phyloP scores from a whole-genome alignment of 2,797 vertebrate species.

The Phrynocephalus forsythii region DNA sequence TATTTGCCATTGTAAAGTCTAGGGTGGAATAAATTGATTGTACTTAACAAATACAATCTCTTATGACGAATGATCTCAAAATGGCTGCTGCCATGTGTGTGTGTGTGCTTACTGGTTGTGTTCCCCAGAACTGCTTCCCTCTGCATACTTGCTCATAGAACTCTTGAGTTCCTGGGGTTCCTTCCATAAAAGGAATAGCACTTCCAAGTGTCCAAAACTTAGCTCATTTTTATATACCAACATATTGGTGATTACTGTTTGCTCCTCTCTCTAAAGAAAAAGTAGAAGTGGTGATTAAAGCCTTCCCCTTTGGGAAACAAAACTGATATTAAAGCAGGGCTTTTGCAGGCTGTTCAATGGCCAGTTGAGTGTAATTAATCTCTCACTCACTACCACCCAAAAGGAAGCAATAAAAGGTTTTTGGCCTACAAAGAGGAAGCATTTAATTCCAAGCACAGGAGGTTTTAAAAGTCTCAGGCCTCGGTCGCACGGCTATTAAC shows the following conservation, averaged over 20 bases:
- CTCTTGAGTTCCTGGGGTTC: not conserved
- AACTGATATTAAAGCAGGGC: not conserved
- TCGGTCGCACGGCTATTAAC: too few species aligned
- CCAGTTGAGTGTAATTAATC: not conserved
- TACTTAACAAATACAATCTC: not conserved
- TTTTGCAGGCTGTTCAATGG: not conserved
- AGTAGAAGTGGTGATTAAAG: not conserved
- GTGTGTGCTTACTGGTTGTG: not conserved
- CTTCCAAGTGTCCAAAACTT: not conserved
- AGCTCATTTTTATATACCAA: not conserved
- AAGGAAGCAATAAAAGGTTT: not conserved
- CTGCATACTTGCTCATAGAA: not conserved
- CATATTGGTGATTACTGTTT: not conserved
- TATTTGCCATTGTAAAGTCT: not conserved
- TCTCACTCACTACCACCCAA: not conserved
- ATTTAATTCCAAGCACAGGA: not conserved
- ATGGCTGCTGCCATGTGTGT: not conserved
- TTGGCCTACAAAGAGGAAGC: not conserved
- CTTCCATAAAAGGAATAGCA: not conserved
- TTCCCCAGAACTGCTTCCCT: not conserved
- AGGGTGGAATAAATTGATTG: not conserved
- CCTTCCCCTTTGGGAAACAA: not conserved
- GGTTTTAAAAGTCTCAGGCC: not conserved
- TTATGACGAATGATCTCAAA: not conserved
- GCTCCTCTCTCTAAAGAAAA: not conserved